Conservation (phyloP, 2,888 invertebrate genomes). For the Aricia artaxerxes region DNA sequence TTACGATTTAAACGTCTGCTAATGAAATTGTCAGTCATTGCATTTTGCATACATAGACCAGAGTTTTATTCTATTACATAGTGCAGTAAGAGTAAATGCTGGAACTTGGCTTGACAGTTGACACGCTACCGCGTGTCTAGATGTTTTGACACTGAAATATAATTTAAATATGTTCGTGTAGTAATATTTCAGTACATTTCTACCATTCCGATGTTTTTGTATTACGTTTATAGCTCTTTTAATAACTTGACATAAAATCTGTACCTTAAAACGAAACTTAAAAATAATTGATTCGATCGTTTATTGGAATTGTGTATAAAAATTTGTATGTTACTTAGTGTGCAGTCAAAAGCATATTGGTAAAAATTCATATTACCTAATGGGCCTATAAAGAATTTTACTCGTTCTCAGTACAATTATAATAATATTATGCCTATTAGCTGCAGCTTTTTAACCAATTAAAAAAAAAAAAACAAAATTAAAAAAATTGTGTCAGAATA, state of each 20-base stretch:
- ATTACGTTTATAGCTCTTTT: neutral
- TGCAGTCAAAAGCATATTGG: neutral
- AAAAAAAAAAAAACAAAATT: neutral
- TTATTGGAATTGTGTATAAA: slow-evolving; percentile 17
- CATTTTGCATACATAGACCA: neutral
- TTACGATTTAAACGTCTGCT: neutral
- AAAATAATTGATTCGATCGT: neutral
- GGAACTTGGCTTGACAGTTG: too few relatives aligned
- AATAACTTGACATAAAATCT: slow-evolving; percentile 28
- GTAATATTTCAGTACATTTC: neutral
- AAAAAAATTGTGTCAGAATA: neutral
- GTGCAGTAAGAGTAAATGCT: neutral
- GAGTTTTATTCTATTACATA: neutral
- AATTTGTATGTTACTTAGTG: slow-evolving; percentile 23
- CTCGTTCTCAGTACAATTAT: neutral
- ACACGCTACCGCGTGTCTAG: too few relatives aligned
- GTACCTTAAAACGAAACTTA: neutral
- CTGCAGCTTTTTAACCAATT: neutral
- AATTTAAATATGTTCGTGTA: neutral
- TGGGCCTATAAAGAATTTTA: neutral
- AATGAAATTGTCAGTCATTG: neutral
- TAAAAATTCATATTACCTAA: neutral
- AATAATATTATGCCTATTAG: neutral
- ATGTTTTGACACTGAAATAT: neutral
- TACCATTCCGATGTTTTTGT: neutral